A percentile compares a stretch with the other conserved stretches of the same genome.
These are phyloP conservation scores for Cosmorhoe ocellata DNA, from an alignment of 2,888 invertebrate genomes.

Conservation along the genomic window DNA sequence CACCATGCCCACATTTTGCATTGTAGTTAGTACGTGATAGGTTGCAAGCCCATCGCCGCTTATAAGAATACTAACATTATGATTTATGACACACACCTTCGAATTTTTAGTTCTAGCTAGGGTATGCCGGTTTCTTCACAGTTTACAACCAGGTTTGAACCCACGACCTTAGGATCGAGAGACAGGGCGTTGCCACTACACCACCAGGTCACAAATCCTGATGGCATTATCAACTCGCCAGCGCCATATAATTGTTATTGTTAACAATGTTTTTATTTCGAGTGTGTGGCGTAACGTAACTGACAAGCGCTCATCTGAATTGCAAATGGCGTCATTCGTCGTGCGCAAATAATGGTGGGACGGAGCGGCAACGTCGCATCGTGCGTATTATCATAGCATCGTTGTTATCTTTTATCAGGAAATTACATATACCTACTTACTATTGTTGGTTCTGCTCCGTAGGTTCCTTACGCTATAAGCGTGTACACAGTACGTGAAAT, in stretches of 20 bases:
- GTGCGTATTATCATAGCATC: conserved; percentile 69
- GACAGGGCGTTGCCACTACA: too few relatives aligned
- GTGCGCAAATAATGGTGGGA: conserved; percentile 35
- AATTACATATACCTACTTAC: too few relatives aligned
- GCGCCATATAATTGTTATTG: conserved; percentile 43
- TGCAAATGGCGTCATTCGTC: conserved; percentile 67
- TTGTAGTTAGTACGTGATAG: too few relatives aligned
- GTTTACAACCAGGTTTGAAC: too few relatives aligned
- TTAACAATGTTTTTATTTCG: conserved; percentile 74
- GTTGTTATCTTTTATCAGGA: conserved; percentile 47
- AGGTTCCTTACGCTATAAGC: conserved; percentile 3
- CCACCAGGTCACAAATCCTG: conserved; percentile 24
- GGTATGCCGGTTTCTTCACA: too few relatives aligned
- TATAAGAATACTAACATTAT: too few relatives aligned
- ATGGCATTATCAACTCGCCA: conserved; percentile 48
- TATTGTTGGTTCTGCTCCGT: conserved; percentile 22
- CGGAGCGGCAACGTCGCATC: conserved; percentile 61
- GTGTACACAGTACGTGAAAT: neutral
- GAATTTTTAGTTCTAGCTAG: too few relatives aligned
- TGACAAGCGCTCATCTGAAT: conserved; percentile 61
- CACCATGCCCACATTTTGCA: too few relatives aligned
- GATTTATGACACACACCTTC: too few relatives aligned
- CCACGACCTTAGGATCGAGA: too few relatives aligned
- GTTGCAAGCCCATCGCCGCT: too few relatives aligned
- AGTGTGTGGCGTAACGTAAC: conserved; percentile 69